Evolutionary conservation across 2,888 invertebrate genomes (phyloP).

Genomic region (Ellobium chinense): DNA sequence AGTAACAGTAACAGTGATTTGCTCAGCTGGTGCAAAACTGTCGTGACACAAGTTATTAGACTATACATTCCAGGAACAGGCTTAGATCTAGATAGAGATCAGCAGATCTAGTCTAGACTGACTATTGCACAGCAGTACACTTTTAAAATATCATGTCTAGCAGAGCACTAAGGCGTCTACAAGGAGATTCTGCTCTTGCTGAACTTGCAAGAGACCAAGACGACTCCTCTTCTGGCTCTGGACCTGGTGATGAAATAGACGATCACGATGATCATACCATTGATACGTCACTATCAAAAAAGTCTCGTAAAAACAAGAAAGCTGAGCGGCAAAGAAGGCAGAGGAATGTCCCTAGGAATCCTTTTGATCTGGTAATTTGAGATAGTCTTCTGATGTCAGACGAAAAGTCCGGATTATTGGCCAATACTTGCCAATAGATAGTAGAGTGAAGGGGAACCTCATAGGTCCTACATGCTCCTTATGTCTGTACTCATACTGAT

Average conservation of each 20-base stretch:
- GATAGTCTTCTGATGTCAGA: too few species aligned
- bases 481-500: neutral
- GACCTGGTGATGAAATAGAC: slow-evolving; percentile 42
- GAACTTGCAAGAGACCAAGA: slow-evolving; percentile 33
- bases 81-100: too few species aligned
- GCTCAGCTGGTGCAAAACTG: too few species aligned
- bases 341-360: slow-evolving; percentile 52
- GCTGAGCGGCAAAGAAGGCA: slow-evolving; percentile 44
- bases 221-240: neutral
- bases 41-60: too few species aligned
- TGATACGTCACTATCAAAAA: neutral
- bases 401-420: too few species aligned
- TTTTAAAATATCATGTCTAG: slow-evolving; percentile 65
- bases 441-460: too few species aligned
- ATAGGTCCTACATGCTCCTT: too few species aligned
- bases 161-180: slow-evolving; percentile 67
- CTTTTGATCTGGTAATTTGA: slow-evolving; percentile 66
- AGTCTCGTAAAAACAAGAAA: slow-evolving; percentile 9
- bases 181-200: slow-evolving; percentile 51
- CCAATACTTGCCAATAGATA: too few species aligned
- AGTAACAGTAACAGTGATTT: too few species aligned
- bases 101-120: too few species aligned
- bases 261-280: slow-evolving; percentile 34
- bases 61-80: too few species aligned
- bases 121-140: too few species aligned